Base-by-base conservation (phyloP, 2,888 invertebrate species). In the Pseudolycoriella hygida region DNA sequence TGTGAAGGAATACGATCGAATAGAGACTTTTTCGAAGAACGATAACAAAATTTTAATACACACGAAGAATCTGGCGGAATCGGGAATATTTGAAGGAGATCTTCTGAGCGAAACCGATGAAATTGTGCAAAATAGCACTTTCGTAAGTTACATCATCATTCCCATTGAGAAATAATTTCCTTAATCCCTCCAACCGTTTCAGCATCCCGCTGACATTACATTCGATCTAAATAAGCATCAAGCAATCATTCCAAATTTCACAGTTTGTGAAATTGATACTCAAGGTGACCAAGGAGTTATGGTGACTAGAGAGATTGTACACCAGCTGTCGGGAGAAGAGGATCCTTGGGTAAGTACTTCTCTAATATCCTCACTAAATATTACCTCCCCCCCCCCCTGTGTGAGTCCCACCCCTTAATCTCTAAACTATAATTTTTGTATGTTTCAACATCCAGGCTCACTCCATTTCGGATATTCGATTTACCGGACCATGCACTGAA, bases 301-400 rank as follows among this genome's bases (percentile, higher is more conserved):
- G 18, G 46, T 47, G 8, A 44, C 48, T 17, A 46, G 45, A 39
- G 50, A 50, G 39, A 42, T 50, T 38, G 37, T 48, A 37, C 46
- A 42, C 17, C 50, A 50, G 25, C 49, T 53, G 39, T 53, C 52
- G 15, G 51, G 52, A 12, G 53, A 53, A 49, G 52, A 53, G 48
- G 52, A 52, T 50, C 53, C 53, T 39, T 53, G 53, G 53, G 51
- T 51, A 12, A 19, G 38, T 20, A 6, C 19, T 40, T 14, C 14
- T n/a, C n/a, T n/a, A n/a, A n/a, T n/a, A 31, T 3, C 12, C 34
- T 14, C 8, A 32, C 12, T 5, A 5, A 38, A 38, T 6, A 10
- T n/a, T n/a, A n/a, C n/a, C n/a, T n/a, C n/a, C n/a, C n/a, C n/a
- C n/a, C n/a, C n/a, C n/a, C n/a, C n/a, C n/a, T n/a, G n/a, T n/a